Percentiles rank a stretch among this genome's conserved stretches.
Evolutionary conservation across 2,888 invertebrate genomes (phyloP).

Genomic region (Hyles lineata): DNA sequence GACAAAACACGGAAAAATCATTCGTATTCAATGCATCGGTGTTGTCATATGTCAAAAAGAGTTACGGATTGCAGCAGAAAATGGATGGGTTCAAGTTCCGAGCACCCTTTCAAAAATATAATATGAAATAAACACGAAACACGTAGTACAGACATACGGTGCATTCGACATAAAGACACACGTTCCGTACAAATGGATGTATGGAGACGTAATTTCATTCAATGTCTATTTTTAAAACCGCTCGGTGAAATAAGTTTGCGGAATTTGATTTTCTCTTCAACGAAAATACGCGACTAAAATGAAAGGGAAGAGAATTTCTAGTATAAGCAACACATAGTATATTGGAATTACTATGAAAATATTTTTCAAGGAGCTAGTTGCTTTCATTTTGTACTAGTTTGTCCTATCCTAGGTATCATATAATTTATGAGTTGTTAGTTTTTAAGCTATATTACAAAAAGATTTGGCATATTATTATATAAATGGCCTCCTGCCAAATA

Average conservation of each 20-base stretch:
- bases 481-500: no score
- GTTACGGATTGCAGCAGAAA: neutral
- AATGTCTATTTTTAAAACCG: neutral
- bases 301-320: no score
- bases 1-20: neutral
- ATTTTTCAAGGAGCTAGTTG: no score
- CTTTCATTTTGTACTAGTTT: no score
- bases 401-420: no score
- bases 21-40: neutral
- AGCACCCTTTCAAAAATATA: neutral
- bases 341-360: no score
- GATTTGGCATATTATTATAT: no score
- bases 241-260: neutral
- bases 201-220: neutral
- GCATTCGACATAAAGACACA: neutral
- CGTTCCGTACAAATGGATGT: neutral
- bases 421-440: no score
- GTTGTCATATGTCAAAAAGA: conserved; percentile 15
- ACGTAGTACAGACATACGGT: neutral
- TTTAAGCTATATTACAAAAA: no score
- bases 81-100: neutral
- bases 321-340: no score
- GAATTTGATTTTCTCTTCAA: neutral
- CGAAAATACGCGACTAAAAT: no score
- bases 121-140: conserved; percentile 3